Evolutionary conservation across 2,888 invertebrate species (phyloP).

Genomic region (Campaea margaritaria): DNA sequence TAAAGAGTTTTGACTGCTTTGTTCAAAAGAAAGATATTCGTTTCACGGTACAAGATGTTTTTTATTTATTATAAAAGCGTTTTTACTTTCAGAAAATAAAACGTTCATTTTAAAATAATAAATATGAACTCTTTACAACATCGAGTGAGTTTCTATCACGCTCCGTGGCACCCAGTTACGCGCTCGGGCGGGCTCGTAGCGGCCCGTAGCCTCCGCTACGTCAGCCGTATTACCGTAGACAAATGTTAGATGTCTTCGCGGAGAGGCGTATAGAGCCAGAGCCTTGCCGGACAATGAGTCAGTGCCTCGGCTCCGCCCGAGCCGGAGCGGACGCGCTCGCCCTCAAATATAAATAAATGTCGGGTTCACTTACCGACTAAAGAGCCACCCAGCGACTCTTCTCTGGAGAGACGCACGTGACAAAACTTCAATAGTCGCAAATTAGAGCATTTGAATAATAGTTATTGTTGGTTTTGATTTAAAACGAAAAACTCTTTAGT

Average conservation of each 20-base stretch:
- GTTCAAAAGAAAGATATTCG: background rate
- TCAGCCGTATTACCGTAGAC: conserved; percentile 35
- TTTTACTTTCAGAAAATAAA: background rate
- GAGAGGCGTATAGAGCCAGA: background rate
- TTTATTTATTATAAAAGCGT: background rate
- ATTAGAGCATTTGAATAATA: no score
- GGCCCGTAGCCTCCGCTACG: conserved; percentile 34
- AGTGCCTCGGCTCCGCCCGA: background rate
- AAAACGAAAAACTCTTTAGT: no score
- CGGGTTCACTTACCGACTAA: conserved; percentile 1
- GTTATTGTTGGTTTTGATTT: no score
- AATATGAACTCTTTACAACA: conserved; percentile 19
- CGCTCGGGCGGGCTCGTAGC: conserved; percentile 43
- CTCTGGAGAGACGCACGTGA: no score
- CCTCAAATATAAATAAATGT: background rate
- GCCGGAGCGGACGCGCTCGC: background rate
- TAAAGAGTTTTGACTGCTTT: background rate
- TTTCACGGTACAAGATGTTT: background rate
- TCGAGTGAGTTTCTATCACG: conserved; percentile 33
- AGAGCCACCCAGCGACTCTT: background rate
- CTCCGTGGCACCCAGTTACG: conserved; percentile 46
- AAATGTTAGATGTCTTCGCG: conserved; percentile 16
- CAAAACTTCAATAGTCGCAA: background rate
- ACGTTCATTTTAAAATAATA: conserved; percentile 7
- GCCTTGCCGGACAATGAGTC: background rate